Conservation (phyloP, 2,113 vertebrate species). For the Leucoraja erinaceus region DNA sequence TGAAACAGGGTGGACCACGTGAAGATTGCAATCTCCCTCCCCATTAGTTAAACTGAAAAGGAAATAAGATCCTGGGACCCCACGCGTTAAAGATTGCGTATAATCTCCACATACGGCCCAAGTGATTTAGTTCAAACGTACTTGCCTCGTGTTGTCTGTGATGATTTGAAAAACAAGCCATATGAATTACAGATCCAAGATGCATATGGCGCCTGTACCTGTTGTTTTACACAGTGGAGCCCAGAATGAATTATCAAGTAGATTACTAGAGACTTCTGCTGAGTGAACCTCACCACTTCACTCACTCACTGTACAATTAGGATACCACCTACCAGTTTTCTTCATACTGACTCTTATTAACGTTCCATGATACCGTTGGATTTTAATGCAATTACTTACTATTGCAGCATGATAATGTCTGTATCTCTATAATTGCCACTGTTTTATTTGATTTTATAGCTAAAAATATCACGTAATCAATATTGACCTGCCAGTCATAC, state of each 20-base stretch:
- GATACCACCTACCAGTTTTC: constrained; percentile 38
- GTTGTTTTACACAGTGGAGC: constrained; percentile 12
- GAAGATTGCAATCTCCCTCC: too few relatives aligned
- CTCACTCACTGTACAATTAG: constrained; percentile 41
- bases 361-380: constrained; percentile 60
- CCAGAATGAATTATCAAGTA: constrained; percentile 37
- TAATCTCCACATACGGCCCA: not conserved
- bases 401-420: not conserved
- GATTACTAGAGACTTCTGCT: constrained; percentile 11
- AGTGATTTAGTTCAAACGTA: not conserved
- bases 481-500: not conserved
- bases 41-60: not conserved
- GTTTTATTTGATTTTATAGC: constrained; percentile 12
- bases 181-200: not conserved
- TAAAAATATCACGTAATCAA: constrained; percentile 27
- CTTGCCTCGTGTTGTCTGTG: not conserved
- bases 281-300: not conserved
- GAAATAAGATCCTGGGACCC: not conserved
- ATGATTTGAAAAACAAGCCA: constrained; percentile 23
- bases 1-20: too few relatives aligned
- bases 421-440: not conserved
- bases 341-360: constrained; percentile 56
- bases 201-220: not conserved
- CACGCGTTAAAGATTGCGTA: not conserved
- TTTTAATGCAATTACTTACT: constrained; percentile 30